Base-by-base conservation (phyloP, 1,140 invertebrate genomes). In the Drosophila yakuba region DNA sequence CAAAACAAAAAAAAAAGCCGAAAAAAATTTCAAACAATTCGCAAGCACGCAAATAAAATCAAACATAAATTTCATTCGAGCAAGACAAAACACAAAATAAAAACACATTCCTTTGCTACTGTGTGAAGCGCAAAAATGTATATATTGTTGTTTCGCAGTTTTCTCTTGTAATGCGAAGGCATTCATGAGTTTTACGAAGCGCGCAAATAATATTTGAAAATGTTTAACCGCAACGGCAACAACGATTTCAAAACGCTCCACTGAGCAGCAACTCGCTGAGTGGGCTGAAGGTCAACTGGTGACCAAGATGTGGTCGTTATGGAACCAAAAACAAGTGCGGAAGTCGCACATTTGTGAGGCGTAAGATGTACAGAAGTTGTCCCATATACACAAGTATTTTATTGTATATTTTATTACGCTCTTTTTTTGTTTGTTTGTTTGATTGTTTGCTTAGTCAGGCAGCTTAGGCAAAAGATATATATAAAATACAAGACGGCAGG, bases 201-300 rank as follows among this genome's bases (percentile, higher is more conserved):
- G 55, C 57, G 61, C 54, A 67, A 82, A 63, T 63, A 78, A 63
- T 52, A 58, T 71, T 52, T 50, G 67, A 74, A 73, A 57, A 66
- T 17, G 61, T 48, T 55, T 56, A 15, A 56, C 43, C 39, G 43
- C 44, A 67, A 61, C 43, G 63, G 32, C 71, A 78, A 50, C 60
- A 72, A 52, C 50, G 64, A 66, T 61, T 73, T 15, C 55, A 71
- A 71, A 64, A 45, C 75, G 83, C 82, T 88, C 82, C 83, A 79
- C 55, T 79, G 82, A 72, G 32, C 80, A 79, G 41, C 61, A 69
- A 51, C 74, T 80, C 63, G 67, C 59, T 58, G 50, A 54, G 64
- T 68, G 58, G 50, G 38, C 64, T 48, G 73, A 86, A 86, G 82
- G 82, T 86, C 80, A 78, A 73, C 51, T 59, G 58, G 69, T 51